Conservation (phyloP, 2,888 invertebrate genomes). For the Rhamphomyia laevipes region DNA sequence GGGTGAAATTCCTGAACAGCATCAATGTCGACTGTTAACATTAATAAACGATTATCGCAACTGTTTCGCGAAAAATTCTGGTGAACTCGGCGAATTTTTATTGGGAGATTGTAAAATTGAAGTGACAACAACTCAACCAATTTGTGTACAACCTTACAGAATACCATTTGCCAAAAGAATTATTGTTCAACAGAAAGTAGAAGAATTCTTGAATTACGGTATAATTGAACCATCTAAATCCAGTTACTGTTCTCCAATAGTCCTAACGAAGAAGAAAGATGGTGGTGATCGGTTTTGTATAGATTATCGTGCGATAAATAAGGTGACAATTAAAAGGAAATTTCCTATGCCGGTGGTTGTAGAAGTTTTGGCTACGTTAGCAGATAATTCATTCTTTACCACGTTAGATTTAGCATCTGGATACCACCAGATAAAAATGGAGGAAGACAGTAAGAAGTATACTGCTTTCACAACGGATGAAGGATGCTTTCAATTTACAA, state of each 20-base stretch:
- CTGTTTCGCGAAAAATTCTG: neutral
- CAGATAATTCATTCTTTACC: slow-evolving; percentile 5
- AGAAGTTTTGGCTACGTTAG: slow-evolving; percentile 1
- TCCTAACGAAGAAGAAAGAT: slow-evolving; percentile 16
- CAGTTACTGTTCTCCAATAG: slow-evolving; percentile 19
- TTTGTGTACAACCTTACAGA: slow-evolving; percentile 5
- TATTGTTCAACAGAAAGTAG: neutral
- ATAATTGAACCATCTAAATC: slow-evolving; percentile 19
- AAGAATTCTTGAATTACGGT: slow-evolving; percentile 20
- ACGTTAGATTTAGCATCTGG: slow-evolving; percentile 6
- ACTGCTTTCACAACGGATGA: slow-evolving; percentile 7
- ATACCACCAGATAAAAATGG: slow-evolving; percentile 6
- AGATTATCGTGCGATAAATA: slow-evolving; percentile 22
- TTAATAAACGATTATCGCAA: neutral
- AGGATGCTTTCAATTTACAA: slow-evolving; percentile 6
- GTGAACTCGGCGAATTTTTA: neutral
- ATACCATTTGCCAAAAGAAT: slow-evolving; percentile 4
- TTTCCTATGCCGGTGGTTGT: slow-evolving; percentile 9
- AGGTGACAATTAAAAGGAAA: slow-evolving; percentile 1
- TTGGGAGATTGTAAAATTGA: slow-evolving; percentile 1
- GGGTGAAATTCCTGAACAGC: neutral
- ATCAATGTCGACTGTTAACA: neutral
- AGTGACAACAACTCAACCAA: neutral
- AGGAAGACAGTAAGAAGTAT: slow-evolving; percentile 2
- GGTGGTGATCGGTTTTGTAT: slow-evolving; percentile 19